These are phyloP conservation scores for Takifugu rubripes DNA, from an alignment of 2,797 vertebrate genomes.

Conservation along the genomic window DNA sequence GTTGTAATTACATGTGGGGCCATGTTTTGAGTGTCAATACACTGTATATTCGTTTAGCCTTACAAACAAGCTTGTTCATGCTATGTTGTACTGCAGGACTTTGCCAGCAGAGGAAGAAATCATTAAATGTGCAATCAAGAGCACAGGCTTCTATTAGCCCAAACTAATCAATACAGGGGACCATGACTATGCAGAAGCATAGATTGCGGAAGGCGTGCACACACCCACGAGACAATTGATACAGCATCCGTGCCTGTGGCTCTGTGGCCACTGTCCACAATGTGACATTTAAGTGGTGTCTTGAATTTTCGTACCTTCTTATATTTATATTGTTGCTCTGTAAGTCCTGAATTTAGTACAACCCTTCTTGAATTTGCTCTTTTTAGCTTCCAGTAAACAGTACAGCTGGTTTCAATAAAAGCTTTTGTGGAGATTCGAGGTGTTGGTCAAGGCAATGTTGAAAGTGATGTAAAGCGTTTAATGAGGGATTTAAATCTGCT, in stretches of 20 bases:
- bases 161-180: constrained; percentile 49
- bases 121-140: constrained; percentile 2
- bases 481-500: constrained; percentile 20
- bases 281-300: constrained; percentile 33
- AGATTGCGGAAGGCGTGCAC: constrained; percentile 41
- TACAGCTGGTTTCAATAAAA: constrained; percentile 5
- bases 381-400: neutral
- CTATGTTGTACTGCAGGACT: too few relatives aligned
- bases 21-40: too few relatives aligned
- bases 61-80: too few relatives aligned
- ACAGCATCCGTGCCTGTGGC: constrained; percentile 6
- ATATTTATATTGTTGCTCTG: too few relatives aligned
- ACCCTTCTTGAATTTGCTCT: constrained; percentile 8
- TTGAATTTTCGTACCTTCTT: too few relatives aligned
- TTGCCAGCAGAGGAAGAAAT: neutral
- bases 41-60: too few relatives aligned
- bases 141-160: constrained; percentile 22
- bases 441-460: neutral
- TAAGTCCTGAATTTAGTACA: neutral
- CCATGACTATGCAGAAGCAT: constrained; percentile 37
- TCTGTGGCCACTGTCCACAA: constrained; percentile 37
- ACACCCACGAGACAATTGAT: constrained; percentile 30
- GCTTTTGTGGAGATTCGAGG: constrained; percentile 10
- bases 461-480: neutral
- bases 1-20: too few relatives aligned